Conservation (phyloP, 2,888 invertebrate species). For the Melieria omissa region DNA sequence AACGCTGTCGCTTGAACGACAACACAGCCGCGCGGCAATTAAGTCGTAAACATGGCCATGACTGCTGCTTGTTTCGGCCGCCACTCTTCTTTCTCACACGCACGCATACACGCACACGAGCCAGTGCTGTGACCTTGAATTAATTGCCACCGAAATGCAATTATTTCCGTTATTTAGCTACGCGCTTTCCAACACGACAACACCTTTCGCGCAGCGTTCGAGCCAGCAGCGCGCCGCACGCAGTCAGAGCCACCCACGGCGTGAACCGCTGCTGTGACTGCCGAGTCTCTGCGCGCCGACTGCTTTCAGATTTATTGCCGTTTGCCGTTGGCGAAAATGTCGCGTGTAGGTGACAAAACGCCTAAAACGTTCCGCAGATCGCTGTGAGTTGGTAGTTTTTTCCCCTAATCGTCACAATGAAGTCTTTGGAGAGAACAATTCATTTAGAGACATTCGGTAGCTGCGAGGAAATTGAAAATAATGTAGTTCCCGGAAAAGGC, state of each 20-base stretch:
- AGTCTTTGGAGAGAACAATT: neutral
- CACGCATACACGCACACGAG: no score
- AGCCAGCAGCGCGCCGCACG: neutral
- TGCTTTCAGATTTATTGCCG: neutral
- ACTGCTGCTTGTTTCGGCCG: no score
- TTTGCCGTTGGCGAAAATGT: conserved; percentile 22
- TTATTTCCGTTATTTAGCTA: conserved; percentile 44
- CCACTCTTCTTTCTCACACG: no score
- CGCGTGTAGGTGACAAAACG: conserved; percentile 41
- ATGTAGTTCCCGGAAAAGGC: conserved; percentile 19
- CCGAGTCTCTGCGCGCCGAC: neutral
- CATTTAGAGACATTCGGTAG: conserved; percentile 19
- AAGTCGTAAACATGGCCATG: no score
- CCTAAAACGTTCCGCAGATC: no score
- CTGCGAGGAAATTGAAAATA: conserved; percentile 21
- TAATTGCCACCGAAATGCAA: conserved; percentile 44
- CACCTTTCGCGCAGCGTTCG: neutral
- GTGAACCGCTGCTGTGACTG: conserved; percentile 4
- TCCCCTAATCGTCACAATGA: neutral
- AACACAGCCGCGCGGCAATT: no score
- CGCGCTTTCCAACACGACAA: conserved; percentile 9
- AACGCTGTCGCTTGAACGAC: no score
- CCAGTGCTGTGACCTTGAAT: conserved; percentile 38
- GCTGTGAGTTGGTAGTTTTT: no score
- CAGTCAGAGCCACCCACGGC: conserved; percentile 17